These are phyloP conservation scores for Drosophila kikkawai DNA, from an alignment of 1,140 invertebrate species.

Conservation along the genomic window DNA sequence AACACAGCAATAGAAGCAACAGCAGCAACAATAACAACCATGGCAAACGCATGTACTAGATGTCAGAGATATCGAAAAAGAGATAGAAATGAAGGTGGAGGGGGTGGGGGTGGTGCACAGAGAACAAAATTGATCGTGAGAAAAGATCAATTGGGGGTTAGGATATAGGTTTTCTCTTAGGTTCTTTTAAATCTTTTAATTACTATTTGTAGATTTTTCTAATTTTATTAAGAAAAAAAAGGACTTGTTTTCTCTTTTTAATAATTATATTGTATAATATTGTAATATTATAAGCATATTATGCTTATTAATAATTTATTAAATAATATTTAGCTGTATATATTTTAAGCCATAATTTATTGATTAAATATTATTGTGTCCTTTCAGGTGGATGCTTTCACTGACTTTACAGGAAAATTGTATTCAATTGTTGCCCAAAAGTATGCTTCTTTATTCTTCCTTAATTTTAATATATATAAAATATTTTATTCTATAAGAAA, in stretches of 20 bases:
- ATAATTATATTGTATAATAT: too few species aligned
- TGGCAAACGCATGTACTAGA: constrained; percentile 52
- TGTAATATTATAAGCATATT: too few species aligned
- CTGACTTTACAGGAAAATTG: too few species aligned
- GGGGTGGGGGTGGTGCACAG: background rate
- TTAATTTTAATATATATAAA: too few species aligned
- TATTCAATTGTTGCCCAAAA: background rate
- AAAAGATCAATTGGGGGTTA: background rate
- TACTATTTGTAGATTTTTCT: background rate
- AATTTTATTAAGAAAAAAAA: too few species aligned
- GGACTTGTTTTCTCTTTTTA: too few species aligned
- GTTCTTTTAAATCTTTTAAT: background rate
- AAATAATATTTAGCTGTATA: too few species aligned
- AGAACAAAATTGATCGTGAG: background rate
- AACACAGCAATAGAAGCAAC: constrained; percentile 64
- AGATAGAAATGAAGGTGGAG: background rate
- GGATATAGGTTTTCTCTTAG: too few species aligned
- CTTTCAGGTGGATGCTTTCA: too few species aligned
- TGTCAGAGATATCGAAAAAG: constrained; percentile 67
- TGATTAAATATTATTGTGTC: too few species aligned
- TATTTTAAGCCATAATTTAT: too few species aligned
- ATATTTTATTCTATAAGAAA: background rate
- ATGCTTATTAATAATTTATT: too few species aligned
- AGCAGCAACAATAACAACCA: constrained; percentile 29
- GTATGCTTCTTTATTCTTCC: background rate